Evolutionary conservation across 2,113 vertebrate genomes (phyloP).

Genomic region (Lasiurus cinereus): DNA sequence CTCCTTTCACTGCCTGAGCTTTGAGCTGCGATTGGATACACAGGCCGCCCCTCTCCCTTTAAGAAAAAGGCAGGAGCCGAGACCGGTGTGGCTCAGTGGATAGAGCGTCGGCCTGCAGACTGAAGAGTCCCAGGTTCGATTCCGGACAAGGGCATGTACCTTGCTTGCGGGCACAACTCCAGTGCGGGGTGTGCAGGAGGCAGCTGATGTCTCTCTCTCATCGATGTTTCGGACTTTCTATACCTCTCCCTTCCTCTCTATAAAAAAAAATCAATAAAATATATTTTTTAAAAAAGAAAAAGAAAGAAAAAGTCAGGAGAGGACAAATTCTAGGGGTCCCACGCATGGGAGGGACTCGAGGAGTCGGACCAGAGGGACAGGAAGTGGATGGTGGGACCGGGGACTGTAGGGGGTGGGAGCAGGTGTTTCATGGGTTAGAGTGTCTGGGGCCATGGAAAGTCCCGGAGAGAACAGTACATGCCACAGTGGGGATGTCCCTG

Average conservation of each 20-base stretch:
- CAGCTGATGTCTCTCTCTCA: too few species aligned
- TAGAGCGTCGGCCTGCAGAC: too few species aligned
- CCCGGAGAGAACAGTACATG: neutral
- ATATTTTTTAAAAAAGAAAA: too few species aligned
- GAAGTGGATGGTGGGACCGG: neutral
- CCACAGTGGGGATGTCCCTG: rapidly evolving
- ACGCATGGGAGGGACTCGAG: neutral
- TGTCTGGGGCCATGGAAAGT: neutral
- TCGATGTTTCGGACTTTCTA: too few species aligned
- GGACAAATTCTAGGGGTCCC: neutral
- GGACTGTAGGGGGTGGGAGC: neutral
- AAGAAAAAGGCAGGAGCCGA: neutral
- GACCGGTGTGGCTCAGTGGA: too few species aligned
- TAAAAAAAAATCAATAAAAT: too few species aligned
- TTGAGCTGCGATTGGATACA: too few species aligned
- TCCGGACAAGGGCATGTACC: too few species aligned
- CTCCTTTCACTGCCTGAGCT: neutral
- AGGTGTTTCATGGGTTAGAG: neutral
- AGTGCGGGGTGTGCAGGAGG: too few species aligned
- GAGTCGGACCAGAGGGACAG: neutral
- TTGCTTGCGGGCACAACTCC: too few species aligned
- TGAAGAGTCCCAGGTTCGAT: too few species aligned
- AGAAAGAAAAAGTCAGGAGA: neutral
- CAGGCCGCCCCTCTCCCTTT: neutral
- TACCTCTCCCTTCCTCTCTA: too few species aligned